Evolutionary conservation across 2,888 invertebrate species (phyloP).

Genomic region (Epistrophe eligans): DNA sequence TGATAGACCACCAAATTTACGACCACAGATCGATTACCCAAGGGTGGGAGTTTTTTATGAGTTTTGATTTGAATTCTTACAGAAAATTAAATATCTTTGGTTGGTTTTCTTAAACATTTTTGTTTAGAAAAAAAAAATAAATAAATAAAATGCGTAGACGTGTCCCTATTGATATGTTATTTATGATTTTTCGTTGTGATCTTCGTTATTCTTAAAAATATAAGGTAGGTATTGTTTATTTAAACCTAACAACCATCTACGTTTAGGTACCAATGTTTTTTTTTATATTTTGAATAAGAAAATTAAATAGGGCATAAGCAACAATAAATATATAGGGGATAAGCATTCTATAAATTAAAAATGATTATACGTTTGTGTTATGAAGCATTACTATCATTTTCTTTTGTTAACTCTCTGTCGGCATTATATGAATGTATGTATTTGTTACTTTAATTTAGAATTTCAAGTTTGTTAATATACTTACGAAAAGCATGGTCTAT

Average conservation of each 20-base stretch:
- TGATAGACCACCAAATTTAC: slow-evolving; percentile 46
- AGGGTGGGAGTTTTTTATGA: slow-evolving; percentile 45
- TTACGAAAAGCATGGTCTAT: slow-evolving; percentile 87
- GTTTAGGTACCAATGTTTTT: too few relatives aligned
- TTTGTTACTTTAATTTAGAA: slow-evolving; percentile 3
- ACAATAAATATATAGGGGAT: neutral
- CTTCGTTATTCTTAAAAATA: slow-evolving; percentile 8
- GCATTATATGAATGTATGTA: neutral
- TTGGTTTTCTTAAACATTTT: slow-evolving; percentile 32
- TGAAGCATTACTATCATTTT: neutral
- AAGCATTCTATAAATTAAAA: neutral
- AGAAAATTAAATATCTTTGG: slow-evolving; percentile 16
- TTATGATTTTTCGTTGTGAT: slow-evolving; percentile 38
- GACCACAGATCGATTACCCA: slow-evolving; percentile 43
- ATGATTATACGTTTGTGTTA: too few relatives aligned
- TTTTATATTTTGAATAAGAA: neutral
- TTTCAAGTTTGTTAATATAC: slow-evolving; percentile 77
- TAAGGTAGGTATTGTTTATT: slow-evolving; percentile 7
- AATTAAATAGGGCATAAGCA: neutral
- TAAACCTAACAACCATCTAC: neutral
- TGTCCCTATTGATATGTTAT: slow-evolving; percentile 36
- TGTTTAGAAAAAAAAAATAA: neutral
- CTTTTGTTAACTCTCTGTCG: slow-evolving; percentile 5
- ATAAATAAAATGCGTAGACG: slow-evolving; percentile 10
- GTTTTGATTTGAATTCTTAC: slow-evolving; percentile 33